Base-by-base conservation (phyloP, 2,113 vertebrate genomes). In the Platysteira castanea region DNA sequence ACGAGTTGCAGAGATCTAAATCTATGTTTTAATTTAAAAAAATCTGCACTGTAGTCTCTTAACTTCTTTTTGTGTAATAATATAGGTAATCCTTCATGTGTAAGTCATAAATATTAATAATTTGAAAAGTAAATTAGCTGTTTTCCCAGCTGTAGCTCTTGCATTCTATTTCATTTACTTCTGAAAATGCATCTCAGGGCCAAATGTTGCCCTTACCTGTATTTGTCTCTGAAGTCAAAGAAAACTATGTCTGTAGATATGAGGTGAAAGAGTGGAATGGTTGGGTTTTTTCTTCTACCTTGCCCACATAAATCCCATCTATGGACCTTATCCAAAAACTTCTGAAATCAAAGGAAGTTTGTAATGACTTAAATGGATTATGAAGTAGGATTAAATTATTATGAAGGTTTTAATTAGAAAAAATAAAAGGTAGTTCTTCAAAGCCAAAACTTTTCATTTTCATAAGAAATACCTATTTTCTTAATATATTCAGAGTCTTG, bases 1-100 rank as follows among this genome's bases (percentile, higher is more conserved):
- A 90, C 94, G 64, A 87, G 71, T 78, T 94, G 15, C 22, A 85
- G 73, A 59, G 27, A 65, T 95, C 96, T 89, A 96, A 89, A 85
- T 65, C 67, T 61, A 30, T 70, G 81, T n/a, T 94, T 78, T 84
- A 89, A 94, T 93, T 63, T 52, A 68, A 92, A 61, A 59, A 22
- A 14, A 52, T 73, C 26, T 80, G 11, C 23, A 44, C 13, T 54
- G 9, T 67, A 88, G 27, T 35, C 5, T 19, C 35, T 59, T 69
- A 89, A 61, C 26, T 68, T 91, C 24, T 93, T 88, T 93, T 52
- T 12, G 24, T 87, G 9, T 76, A 76, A 74, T 83, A 91, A 78
- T 75, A 47, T 5, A 85, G n/a, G 30, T 17, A 71, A 65, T 63
- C 50, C 73, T 93, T 85, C 73, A 30, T 20, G 7, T 61, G 5